A percentile compares a stretch with the other conserved stretches of the same genome.
Conservation (phyloP, 2,888 invertebrate genomes). For the Drosophila aldrichi region DNA sequence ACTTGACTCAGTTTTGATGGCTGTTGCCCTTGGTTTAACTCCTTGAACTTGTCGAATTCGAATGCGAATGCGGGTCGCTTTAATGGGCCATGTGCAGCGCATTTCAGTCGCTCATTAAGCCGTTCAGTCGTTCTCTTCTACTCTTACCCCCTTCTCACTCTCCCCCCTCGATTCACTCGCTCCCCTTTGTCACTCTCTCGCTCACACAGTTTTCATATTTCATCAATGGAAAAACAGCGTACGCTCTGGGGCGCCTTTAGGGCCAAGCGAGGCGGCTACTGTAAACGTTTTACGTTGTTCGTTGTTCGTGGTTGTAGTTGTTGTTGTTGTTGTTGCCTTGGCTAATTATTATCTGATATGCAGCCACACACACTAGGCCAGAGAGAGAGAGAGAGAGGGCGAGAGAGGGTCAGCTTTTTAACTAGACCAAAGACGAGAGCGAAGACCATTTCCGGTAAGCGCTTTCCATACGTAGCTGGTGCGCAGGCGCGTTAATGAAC, state of each 20-base stretch:
- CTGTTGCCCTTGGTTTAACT: conserved; percentile 19
- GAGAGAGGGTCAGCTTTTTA: conserved; percentile 7
- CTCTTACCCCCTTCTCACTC: background rate
- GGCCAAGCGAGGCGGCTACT: conserved; percentile 57
- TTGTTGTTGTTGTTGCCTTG: conserved; percentile 29
- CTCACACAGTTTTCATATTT: conserved; percentile 39
- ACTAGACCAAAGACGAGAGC: background rate
- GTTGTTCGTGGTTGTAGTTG: background rate
- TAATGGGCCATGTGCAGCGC: conserved; percentile 4
- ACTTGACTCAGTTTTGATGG: conserved; percentile 5
- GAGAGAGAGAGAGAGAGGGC: background rate
- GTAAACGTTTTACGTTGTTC: conserved; percentile 39
- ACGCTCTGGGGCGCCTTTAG: conserved; percentile 39
- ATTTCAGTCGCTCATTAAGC: conserved; percentile 17
- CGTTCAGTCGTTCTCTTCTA: conserved; percentile 1
- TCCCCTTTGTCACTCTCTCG: background rate
- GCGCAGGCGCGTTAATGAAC: conserved; percentile 74
- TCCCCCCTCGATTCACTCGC: no score
- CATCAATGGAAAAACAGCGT: conserved; percentile 44
- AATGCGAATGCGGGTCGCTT: background rate
- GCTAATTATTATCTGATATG: conserved; percentile 60
- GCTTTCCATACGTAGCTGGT: conserved; percentile 20
- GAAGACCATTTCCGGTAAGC: conserved; percentile 62
- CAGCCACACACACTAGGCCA: conserved; percentile 7
- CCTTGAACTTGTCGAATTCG: conserved; percentile 16